Evolutionary conservation across 2,797 vertebrate species (phyloP), one percentile per base, ranked within the genome.

Genomic region (Vultur gryphus): DNA sequence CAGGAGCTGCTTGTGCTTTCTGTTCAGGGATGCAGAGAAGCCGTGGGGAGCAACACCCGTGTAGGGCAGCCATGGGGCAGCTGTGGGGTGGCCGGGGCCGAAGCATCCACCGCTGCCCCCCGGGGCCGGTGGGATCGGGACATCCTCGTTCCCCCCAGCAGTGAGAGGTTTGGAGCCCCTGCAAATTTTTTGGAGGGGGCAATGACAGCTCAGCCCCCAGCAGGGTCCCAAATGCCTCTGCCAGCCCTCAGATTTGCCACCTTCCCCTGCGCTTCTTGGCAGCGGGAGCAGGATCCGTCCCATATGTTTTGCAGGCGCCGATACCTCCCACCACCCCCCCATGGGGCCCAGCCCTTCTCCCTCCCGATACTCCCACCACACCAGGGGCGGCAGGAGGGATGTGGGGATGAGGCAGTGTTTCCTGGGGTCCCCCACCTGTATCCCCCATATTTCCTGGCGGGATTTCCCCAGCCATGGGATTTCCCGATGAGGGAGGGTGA

Each of bases 21-120:
- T 35, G 6, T 7, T 41, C 43, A 16, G 52, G 52, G 43, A 8
- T 8, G 41, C 8, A 6, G 18, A 52, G 51, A 28, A 51, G 35
- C 18, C 2, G 1, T 18, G 33, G 35, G 26, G 35, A 66, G 26
- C 26, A 33, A 28, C 1, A 1, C 24, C 41, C 0, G 0, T 1
- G 2, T 4, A 33, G 43, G 29, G n/a, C 35, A 26, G 41, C 67
- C 17, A 5, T 10, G 46, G 59, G 48, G 25, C 3, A 2, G 49
- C 49, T 4, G 0, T 9, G 49, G 49, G 33, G 39, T 37, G 37
- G 37, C 16, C 0, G 1, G 16, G 16, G 6, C 17, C 1, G 3
- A 44, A 76, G 35, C 11, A 12, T 1, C 65, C 43, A 5, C 55
- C 3, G 2, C 49, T 64, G n/a, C 7, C 11, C 18, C 41, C 13